Percentiles rank a stretch among this genome's conserved stretches.
phyloP scores from a whole-genome alignment of 2,888 invertebrate species.

The Drosophila mercatorum region DNA sequence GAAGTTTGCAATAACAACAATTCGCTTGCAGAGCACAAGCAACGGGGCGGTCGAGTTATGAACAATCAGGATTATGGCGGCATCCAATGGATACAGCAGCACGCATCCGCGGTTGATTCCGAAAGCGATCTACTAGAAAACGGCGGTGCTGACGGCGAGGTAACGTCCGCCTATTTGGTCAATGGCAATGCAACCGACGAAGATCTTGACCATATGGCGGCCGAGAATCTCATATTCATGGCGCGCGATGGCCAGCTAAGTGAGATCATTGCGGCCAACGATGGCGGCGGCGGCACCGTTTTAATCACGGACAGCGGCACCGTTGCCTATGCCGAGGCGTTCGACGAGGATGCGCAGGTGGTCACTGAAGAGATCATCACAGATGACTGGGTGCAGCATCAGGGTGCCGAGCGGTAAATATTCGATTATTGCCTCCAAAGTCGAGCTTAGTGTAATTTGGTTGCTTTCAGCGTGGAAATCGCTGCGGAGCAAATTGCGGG shows the following conservation, averaged over 20 bases:
- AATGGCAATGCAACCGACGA: conserved; percentile 60
- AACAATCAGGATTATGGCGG: conserved; percentile 75
- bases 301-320: conserved; percentile 72
- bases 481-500: conserved; percentile 87
- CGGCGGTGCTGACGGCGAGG: conserved; percentile 54
- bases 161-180: conserved; percentile 47
- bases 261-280: conserved; percentile 78
- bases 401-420: conserved; percentile 89
- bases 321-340: conserved; percentile 62
- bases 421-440: not conserved
- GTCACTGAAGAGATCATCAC: conserved; percentile 93
- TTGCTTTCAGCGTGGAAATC: conserved; percentile 87
- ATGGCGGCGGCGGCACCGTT: conserved; percentile 63
- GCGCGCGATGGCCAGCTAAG: conserved; percentile 86
- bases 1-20: conserved; percentile 36
- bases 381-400: conserved; percentile 91
- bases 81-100: conserved; percentile 82
- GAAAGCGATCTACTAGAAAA: conserved; percentile 74
- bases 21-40: conserved; percentile 37
- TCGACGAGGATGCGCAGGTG: conserved; percentile 86
- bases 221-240: conserved; percentile 88
- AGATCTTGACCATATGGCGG: conserved; percentile 87
- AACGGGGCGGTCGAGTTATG: conserved; percentile 58
- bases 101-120: conserved; percentile 59
- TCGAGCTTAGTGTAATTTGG: not conserved